Evolutionary conservation across 2,113 vertebrate genomes (phyloP).

Genomic region (Mobula birostris): DNA sequence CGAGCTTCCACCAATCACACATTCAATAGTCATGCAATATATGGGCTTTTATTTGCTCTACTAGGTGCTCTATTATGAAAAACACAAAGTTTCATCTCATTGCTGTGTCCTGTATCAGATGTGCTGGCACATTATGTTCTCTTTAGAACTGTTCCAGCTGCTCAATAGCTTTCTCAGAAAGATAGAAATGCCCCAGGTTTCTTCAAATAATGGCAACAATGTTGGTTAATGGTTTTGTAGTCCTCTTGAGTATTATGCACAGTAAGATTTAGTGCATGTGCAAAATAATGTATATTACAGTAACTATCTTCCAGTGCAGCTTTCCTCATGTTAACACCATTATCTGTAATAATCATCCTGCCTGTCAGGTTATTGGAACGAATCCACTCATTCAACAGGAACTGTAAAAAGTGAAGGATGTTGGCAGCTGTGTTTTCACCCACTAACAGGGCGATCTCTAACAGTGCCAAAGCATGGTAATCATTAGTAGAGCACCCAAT

Average conservation of each 20-base stretch:
- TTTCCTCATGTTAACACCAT: constrained; percentile 36
- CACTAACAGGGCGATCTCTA: constrained; percentile 26
- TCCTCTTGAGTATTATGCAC: constrained; percentile 21
- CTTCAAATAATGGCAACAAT: constrained; percentile 29
- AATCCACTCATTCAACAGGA: constrained; percentile 38
- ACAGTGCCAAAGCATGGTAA: constrained; percentile 33
- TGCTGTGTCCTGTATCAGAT: constrained; percentile 29
- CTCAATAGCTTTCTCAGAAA: constrained; percentile 35
- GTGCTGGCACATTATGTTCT: constrained; percentile 31
- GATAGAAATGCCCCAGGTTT: constrained; percentile 34
- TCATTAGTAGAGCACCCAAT: constrained; percentile 37
- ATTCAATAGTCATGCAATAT: constrained; percentile 18
- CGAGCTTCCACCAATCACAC: constrained; percentile 9
- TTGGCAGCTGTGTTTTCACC: constrained; percentile 37
- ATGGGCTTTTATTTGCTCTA: constrained; percentile 30
- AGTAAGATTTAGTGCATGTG: constrained; percentile 31
- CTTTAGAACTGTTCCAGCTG: constrained; percentile 35
- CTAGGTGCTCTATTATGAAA: constrained; percentile 35
- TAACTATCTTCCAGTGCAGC: constrained; percentile 33
- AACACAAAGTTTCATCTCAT: constrained; percentile 31
- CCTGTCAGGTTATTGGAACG: constrained; percentile 36
- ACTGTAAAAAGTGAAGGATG: constrained; percentile 37
- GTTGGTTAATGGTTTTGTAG: constrained; percentile 29
- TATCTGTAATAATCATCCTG: constrained; percentile 38
- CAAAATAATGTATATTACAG: constrained; percentile 36